Base-by-base conservation (phyloP, 2,113 vertebrate species). In the Strix uralensis region DNA sequence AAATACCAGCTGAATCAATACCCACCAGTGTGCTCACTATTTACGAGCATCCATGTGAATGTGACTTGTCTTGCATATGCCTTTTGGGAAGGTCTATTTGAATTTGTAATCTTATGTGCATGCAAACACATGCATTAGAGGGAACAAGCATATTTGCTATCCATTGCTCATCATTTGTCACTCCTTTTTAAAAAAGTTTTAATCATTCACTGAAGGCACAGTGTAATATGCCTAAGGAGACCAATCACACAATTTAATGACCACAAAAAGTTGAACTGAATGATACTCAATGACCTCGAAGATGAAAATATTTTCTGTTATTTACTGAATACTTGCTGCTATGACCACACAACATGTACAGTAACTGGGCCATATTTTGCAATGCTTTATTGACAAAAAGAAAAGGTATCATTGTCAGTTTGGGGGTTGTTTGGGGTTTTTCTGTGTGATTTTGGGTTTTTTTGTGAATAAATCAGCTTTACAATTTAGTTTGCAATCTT, bases 351-450 rank as follows among this genome's bases (percentile, higher is more conserved):
- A 69, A n/a, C 2, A 32, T 9, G 18, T 52, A 42, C 29, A 71
- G 26, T 32, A 90, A 54, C 10, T 72, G 34, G 40, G 14, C 16
- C 57, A 46, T 75, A 15, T 49, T 91, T 85, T 73, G 30, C 72
- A 79, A n/a, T 19, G 3, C 5, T 85, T 88, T 92, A 34, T 71
- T 88, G 36, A 21, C 9, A 72, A 73, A 79, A 81, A 22, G 3
- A 51, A 86, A 42, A 13, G 6, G 2, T 47, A 63, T 32, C 2
- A 49, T 36, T 19, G 6, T 7, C 30, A 4, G n/a, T 61, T 29
- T 32, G 12, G 5, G 7, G 0, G 1, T 0, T 20, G 51, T 46
- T 46, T 46, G 27, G 16, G 26, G 8, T 7, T 40, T 29, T 40
- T 10, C 27, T 20, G 7, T 47, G 46, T 47, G 46, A 21, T 47